Conservation (phyloP, 2,888 invertebrate species). For the Drosophila tanythrix region DNA sequence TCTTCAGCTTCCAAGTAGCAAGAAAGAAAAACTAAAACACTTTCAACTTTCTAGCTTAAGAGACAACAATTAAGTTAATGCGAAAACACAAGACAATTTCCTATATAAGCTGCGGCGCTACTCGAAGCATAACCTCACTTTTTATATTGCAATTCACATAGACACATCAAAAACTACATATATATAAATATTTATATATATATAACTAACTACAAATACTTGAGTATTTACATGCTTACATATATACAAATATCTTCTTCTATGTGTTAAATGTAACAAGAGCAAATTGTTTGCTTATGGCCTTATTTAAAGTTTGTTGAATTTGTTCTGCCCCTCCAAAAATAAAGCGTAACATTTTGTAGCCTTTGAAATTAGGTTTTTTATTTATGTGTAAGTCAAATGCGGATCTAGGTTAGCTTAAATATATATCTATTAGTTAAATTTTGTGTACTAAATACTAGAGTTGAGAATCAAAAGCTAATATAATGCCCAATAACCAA, state of each 20-base stretch:
- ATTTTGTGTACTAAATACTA: constrained; percentile 51
- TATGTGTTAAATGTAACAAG: constrained; percentile 59
- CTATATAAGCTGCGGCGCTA: constrained; percentile 53
- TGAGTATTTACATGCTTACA: constrained; percentile 22
- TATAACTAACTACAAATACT: constrained; percentile 36
- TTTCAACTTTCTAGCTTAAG: constrained; percentile 42
- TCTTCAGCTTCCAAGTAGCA: constrained; percentile 60
- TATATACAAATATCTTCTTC: constrained; percentile 31
- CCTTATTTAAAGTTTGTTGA: constrained; percentile 70
- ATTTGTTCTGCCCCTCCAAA: constrained; percentile 58
- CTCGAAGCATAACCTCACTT: constrained; percentile 56
- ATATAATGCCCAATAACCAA: constrained; percentile 29
- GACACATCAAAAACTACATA: constrained; percentile 44
- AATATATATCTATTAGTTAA: constrained; percentile 63
- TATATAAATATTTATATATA: constrained; percentile 9
- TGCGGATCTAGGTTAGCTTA: constrained; percentile 61
- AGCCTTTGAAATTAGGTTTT: constrained; percentile 65
- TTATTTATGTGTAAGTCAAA: constrained; percentile 60
- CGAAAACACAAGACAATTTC: constrained; percentile 38
- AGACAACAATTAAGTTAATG: constrained; percentile 25
- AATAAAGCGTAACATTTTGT: constrained; percentile 45
- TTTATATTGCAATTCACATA: constrained; percentile 62
- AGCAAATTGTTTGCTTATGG: constrained; percentile 61
- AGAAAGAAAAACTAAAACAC: constrained; percentile 33
- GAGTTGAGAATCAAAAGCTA: constrained; percentile 60